Percentiles rank a stretch among this genome's conserved stretches.
phyloP scores from a whole-genome alignment of 2,113 vertebrate species.

The Sylvilagus bachmani region DNA sequence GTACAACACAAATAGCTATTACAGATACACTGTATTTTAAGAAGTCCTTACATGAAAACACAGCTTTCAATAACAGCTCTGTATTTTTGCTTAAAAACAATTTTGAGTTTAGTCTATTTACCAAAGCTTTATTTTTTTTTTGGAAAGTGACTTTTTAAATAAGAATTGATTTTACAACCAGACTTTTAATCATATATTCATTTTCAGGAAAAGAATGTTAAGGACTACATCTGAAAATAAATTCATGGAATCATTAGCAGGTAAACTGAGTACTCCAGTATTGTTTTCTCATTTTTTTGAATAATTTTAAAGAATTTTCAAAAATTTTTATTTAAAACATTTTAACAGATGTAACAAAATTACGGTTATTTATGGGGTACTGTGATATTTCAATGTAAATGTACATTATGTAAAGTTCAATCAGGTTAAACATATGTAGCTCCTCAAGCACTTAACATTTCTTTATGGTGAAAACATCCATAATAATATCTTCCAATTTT shows the following conservation, averaged over 20 bases:
- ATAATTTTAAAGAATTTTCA: too few species aligned
- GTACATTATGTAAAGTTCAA: too few species aligned
- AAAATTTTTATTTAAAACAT: too few species aligned
- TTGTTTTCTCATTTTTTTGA: background rate
- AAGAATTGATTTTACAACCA: background rate
- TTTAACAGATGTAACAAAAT: too few species aligned
- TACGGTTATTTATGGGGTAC: too few species aligned
- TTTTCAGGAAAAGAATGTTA: conserved; percentile 6
- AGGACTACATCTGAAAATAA: background rate
- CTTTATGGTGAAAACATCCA: too few species aligned
- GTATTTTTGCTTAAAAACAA: background rate
- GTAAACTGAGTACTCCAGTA: background rate
- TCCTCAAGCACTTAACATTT: too few species aligned
- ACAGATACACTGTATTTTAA: background rate
- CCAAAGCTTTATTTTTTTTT: background rate
- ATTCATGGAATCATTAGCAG: background rate
- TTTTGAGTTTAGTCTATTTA: background rate
- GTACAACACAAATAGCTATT: background rate
- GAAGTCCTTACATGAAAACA: background rate
- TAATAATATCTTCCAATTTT: too few species aligned
- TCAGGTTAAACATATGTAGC: too few species aligned
- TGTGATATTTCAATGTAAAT: too few species aligned
- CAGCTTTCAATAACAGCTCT: background rate
- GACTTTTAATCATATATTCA: background rate
- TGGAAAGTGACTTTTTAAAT: background rate